Percentiles rank a stretch among this genome's conserved stretches.
Conservation (phyloP, 2,113 vertebrate genomes). For the Channa argus region DNA sequence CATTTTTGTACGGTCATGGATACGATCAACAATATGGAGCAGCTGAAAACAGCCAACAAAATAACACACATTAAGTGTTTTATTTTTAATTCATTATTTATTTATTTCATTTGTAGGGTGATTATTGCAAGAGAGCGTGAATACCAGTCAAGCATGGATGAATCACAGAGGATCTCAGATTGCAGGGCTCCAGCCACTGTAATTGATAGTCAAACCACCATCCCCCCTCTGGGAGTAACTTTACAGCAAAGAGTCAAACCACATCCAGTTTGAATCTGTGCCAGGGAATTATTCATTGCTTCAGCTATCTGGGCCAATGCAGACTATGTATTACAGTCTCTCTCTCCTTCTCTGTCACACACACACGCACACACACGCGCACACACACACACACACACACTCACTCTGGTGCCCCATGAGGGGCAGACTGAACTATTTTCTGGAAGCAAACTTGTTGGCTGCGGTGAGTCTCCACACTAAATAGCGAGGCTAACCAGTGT, state of each 20-base stretch:
- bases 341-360: constrained; percentile 6
- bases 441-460: constrained; percentile 83
- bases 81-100: background rate
- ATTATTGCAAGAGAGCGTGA: constrained; percentile 48
- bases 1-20: constrained; percentile 2
- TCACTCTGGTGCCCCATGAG: constrained; percentile 47
- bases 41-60: constrained; percentile 15
- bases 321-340: constrained; percentile 72
- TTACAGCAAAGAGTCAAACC: constrained; percentile 68
- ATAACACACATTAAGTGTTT: constrained; percentile 1
- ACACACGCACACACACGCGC: constrained; percentile 23
- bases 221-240: constrained; percentile 51
- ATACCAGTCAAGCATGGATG: constrained; percentile 54
- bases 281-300: constrained; percentile 83
- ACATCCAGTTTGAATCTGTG: constrained; percentile 71
- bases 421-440: constrained; percentile 62
- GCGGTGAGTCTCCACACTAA: constrained; percentile 78
- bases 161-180: constrained; percentile 71
- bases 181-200: constrained; percentile 70
- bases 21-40: constrained; percentile 17
- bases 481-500: constrained; percentile 83
- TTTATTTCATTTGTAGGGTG: background rate
- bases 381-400: constrained; percentile 38
- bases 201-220: constrained; percentile 73
- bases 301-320: constrained; percentile 77